phyloP scores from a whole-genome alignment of 2,888 invertebrate species.

The Sesamia inferens region DNA sequence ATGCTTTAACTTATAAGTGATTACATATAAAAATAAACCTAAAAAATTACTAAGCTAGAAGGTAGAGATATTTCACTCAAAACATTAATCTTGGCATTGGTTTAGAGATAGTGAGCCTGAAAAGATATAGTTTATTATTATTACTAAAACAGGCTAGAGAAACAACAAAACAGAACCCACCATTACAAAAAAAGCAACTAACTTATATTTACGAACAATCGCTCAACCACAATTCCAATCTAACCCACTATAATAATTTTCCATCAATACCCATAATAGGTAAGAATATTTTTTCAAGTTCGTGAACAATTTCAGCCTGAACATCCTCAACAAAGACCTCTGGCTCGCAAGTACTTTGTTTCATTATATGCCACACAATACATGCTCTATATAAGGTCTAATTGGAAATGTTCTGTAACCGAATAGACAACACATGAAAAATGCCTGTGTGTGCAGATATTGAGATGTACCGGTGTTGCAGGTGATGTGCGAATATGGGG shows the following conservation, averaged over 20 bases:
- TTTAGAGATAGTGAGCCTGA: too few relatives aligned
- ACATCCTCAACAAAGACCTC: conserved; percentile 34
- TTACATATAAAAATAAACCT: neutral
- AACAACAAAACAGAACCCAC: neutral
- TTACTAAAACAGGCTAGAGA: too few relatives aligned
- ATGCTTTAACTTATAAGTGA: too few relatives aligned
- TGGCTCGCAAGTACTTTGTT: conserved; percentile 52
- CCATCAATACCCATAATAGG: neutral
- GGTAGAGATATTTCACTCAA: too few relatives aligned
- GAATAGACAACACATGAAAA: conserved; percentile 62
- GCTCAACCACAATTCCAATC: neutral
- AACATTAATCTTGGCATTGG: too few relatives aligned
- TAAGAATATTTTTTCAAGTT: conserved; percentile 23
- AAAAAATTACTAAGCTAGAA: neutral
- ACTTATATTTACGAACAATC: neutral
- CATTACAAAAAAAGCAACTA: neutral
- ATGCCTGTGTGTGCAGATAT: conserved; percentile 49
- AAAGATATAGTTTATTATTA: too few relatives aligned
- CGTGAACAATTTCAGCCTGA: conserved; percentile 29
- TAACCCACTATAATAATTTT: neutral
- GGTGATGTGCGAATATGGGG: neutral
- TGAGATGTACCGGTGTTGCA: conserved; percentile 45
- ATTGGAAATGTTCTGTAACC: conserved; percentile 58
- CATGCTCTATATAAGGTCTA: conserved; percentile 55
- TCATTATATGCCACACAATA: conserved; percentile 54